phyloP scores from a whole-genome alignment of 2,797 vertebrate species.

The Perdix hodgsoniae region DNA sequence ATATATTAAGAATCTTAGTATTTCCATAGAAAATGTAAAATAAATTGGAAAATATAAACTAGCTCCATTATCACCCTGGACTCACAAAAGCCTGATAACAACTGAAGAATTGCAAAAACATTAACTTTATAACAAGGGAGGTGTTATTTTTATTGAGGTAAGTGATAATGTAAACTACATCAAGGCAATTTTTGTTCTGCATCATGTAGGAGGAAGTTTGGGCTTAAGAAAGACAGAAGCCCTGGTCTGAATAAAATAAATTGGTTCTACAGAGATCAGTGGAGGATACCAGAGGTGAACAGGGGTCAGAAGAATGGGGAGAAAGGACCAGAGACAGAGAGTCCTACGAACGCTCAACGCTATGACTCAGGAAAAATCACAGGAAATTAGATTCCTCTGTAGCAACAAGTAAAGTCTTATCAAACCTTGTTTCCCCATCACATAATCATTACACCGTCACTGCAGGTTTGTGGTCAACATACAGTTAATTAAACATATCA shows the following conservation, averaged over 20 bases:
- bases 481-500: neutral
- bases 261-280: neutral
- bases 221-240: neutral
- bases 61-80: neutral
- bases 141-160: neutral
- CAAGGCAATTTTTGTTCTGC: neutral
- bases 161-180: neutral
- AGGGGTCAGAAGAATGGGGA: rapidly evolving
- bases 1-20: neutral
- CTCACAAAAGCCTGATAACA: neutral
- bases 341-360: rapidly evolving
- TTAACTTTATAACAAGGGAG: neutral
- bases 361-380: neutral
- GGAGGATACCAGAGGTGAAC: neutral
- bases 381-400: neutral
- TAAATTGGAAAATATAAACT: neutral
- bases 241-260: neutral
- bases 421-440: neutral
- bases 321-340: neutral
- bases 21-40: neutral
- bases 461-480: neutral
- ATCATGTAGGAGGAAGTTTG: neutral
- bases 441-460: neutral
- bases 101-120: neutral
- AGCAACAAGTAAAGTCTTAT: neutral